Conservation (phyloP, 2,888 invertebrate genomes). For the Ennomos erosarius region DNA sequence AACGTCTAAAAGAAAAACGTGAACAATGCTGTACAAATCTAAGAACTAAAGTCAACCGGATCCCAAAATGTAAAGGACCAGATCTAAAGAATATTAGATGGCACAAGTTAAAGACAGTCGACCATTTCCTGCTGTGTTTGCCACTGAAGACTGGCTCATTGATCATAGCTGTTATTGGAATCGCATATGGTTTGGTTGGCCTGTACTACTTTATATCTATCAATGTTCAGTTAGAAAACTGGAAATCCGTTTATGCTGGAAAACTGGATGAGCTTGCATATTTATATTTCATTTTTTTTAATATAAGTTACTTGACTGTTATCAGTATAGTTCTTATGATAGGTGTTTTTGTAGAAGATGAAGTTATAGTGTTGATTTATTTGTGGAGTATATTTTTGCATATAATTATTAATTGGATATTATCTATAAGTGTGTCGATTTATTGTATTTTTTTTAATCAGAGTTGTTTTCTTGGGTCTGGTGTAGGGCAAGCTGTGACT, state of each 20-base stretch:
- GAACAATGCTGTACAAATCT: too few relatives aligned
- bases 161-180: constrained; percentile 43
- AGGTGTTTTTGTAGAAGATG: constrained; percentile 39
- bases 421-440: constrained; percentile 35
- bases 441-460: constrained; percentile 45
- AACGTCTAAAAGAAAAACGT: too few relatives aligned
- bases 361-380: constrained; percentile 40
- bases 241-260: constrained; percentile 44
- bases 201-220: constrained; percentile 46
- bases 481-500: constrained; percentile 37
- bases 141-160: constrained; percentile 45
- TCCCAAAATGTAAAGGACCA: neutral
- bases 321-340: constrained; percentile 45
- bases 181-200: constrained; percentile 48
- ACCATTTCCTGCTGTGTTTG: constrained; percentile 45
- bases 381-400: constrained; percentile 48
- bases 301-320: constrained; percentile 41
- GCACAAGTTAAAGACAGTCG: constrained; percentile 15
- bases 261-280: constrained; percentile 48
- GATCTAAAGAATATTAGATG: constrained; percentile 4
- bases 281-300: constrained; percentile 37
- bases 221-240: constrained; percentile 30
- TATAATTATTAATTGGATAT: constrained; percentile 44
- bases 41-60: neutral
- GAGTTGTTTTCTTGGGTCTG: constrained; percentile 46